A percentile compares a stretch with the other conserved stretches of the same genome.
These are phyloP conservation scores for Poecile atricapillus DNA, from an alignment of 2,113 vertebrate species.

Conservation along the genomic window DNA sequence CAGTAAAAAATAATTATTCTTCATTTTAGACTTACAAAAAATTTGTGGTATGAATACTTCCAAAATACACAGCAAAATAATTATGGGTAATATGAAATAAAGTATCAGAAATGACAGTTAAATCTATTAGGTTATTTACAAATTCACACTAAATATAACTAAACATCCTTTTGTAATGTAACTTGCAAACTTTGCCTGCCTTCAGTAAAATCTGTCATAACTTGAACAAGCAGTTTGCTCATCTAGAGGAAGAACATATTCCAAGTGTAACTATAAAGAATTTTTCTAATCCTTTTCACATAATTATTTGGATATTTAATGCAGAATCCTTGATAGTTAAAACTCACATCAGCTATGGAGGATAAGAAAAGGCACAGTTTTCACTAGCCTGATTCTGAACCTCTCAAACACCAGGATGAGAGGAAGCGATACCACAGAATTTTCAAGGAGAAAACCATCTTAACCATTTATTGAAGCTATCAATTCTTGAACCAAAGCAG, in stretches of 20 bases:
- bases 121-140: background rate
- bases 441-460: background rate
- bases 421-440: background rate
- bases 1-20: background rate
- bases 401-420: background rate
- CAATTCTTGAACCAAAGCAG: background rate
- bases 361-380: background rate
- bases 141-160: background rate
- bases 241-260: background rate
- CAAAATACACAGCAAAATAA: background rate
- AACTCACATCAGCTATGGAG: background rate
- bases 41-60: background rate
- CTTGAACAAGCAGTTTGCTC: background rate
- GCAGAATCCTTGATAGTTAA: background rate
- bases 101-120: background rate
- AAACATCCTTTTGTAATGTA: background rate
- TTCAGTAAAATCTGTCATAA: background rate
- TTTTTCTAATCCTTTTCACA: background rate
- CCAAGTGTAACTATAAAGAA: background rate
- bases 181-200: background rate
- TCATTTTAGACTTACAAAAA: background rate
- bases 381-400: background rate
- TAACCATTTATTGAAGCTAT: background rate
- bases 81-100: background rate
- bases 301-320: background rate